A percentile compares a stretch with the other conserved stretches of the same genome.
Evolutionary conservation across 2,113 vertebrate species (phyloP).

Genomic region (Pedetes capensis): DNA sequence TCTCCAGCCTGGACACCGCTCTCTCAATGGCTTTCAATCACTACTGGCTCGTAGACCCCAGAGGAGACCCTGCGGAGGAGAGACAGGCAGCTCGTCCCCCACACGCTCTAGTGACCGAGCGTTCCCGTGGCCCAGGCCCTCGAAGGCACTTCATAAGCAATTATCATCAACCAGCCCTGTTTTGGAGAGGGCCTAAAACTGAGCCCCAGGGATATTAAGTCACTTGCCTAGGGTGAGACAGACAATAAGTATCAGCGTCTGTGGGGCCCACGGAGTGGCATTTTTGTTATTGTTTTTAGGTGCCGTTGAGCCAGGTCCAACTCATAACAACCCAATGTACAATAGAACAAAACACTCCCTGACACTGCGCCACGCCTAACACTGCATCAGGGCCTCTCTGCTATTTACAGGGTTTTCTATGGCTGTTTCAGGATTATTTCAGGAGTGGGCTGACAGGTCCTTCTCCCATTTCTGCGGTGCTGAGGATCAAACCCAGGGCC

Average conservation of each 20-base stretch:
- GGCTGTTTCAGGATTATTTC: too few relatives aligned
- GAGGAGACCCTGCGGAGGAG: constrained; percentile 88
- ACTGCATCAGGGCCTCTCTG: too few relatives aligned
- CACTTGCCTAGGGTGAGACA: neutral
- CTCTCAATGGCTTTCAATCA: constrained; percentile 95
- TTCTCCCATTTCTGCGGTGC: too few relatives aligned
- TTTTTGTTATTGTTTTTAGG: too few relatives aligned
- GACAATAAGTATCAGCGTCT: neutral
- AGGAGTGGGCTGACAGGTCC: too few relatives aligned
- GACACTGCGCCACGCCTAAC: too few relatives aligned
- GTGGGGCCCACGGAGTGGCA: neutral
- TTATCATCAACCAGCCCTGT: neutral
- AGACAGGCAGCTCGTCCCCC: neutral
- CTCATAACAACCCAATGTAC: too few relatives aligned
- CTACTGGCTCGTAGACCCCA: constrained; percentile 94
- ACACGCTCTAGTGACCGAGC: neutral
- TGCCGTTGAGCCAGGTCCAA: too few relatives aligned
- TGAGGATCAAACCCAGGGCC: too few relatives aligned
- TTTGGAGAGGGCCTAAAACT: neutral
- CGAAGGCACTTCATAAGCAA: neutral
- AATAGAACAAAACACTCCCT: too few relatives aligned
- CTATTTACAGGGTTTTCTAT: too few relatives aligned
- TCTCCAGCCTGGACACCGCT: constrained; percentile 79
- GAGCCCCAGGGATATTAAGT: neutral
- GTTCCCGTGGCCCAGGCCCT: neutral